Evolutionary conservation across 2,113 vertebrate species (phyloP), one percentile per base, ranked within the genome.

Genomic region (Lynx canadensis): DNA sequence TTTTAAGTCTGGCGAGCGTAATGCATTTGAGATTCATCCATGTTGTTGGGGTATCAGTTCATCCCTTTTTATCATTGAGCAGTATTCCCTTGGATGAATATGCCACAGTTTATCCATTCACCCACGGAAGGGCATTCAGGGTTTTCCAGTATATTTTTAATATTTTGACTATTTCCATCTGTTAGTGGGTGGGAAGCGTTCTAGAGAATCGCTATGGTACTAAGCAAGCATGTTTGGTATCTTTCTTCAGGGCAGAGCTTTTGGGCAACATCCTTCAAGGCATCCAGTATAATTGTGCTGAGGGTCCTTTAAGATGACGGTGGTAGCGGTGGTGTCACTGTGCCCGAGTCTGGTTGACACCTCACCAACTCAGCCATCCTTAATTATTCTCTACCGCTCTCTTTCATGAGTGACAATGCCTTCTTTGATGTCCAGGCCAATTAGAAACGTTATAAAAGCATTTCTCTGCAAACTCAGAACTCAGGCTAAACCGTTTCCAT

Each of bases 401-500:
- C 4, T 86, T 41, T n/a, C 55, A 14, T 71, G 66, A 90, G 78
- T 55, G 66, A 66, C 0, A 0, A 0, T 38, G 27, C 1, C 50
- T 55, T 66, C 81, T 1, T 3, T 93, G 90, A 96, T 94, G 83
- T 69, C 80, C 78, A 2, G 0, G 89, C 80, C 4, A 1, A 84
- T 96, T 81, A 5, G 60, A 76, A 57, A 41, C n/a, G 0, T 0
- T 0, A 0, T 82, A 80, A 86, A 92, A 97, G 36, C 57, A 14
- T 80, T n/a, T 8, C 86, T 92, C 71, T 91, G 88, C 93, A 81
- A 82, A 91, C 27, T 3, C 7, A 82, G 84, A 45, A 48, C 8
- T 1, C 21, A 97, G 48, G 88, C 97, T 85, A 94, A 95, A 92
- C 76, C 36, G 88, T 93, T 90, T 94, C 96, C 96, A 91, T 69